Base-by-base conservation (phyloP, 2,888 invertebrate species). In the Lasioglossum zephyrum region DNA sequence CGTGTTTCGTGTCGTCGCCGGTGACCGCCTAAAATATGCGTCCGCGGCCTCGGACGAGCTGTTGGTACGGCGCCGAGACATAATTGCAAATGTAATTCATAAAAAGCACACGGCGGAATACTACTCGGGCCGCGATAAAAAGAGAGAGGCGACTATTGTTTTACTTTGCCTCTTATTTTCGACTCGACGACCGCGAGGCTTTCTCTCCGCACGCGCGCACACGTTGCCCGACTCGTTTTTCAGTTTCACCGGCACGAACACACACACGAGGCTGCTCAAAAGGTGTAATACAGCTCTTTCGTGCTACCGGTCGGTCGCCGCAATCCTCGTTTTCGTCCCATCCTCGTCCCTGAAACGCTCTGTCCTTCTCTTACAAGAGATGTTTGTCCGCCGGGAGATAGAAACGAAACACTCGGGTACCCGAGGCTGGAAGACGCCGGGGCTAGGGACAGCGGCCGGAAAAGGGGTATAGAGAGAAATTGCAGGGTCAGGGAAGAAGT, bases 61-160 rank as follows among this genome's bases (percentile, higher is more conserved):
- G 73, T 73, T 73, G 79, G 78, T 63, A 81, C 82, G 82, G 77
- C 82, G 81, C 76, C 80, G 81, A 82, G 78, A 87, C 89, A 91
- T 93, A 92, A 93, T 93, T 93, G 91, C 91, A 90, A 91, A 91
- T 89, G 90, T 92, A 92, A 93, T 93, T 93, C 88, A 92, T 91
- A 89, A 91, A 90, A 91, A 90, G 85, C 74, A 73, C 41, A 72
- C 73, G 69, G 75, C 60, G 72, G 75, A 72, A 85, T 41, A 73
- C 66, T 82, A 60, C 63, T 39, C 66, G 44, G 44, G 18, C 70
- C 36, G n/a, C 47, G 53, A 44, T 49, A 26, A 41, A 39, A n/a
- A 26, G 31, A n/a, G 39, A 39, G 44, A 82, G 75, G 73, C 79
- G 75, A 81, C 84, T 75, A 88, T 90, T 84, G 88, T 87, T 84